Conservation (phyloP, 30 jellyfish, hydroid and myxozoan genomes). For the Pelagia noctiluca region DNA sequence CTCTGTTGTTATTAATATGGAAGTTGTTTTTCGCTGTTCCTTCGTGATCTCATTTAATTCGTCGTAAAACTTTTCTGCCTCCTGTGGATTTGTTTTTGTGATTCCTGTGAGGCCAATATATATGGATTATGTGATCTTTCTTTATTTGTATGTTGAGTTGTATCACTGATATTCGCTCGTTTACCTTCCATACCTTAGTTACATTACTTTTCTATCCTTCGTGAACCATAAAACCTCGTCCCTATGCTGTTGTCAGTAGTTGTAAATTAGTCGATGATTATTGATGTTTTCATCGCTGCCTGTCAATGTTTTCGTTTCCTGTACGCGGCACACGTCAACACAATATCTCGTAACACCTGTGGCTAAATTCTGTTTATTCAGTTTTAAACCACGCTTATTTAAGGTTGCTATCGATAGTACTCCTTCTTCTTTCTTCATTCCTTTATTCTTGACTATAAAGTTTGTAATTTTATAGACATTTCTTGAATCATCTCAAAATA, state of each 20-base stretch:
- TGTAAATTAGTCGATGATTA: slow-evolving; percentile 27
- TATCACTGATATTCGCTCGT: slow-evolving; percentile 28
- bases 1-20: slow-evolving; percentile 25
- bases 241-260: slow-evolving; percentile 46
- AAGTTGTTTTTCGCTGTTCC: slow-evolving; percentile 39
- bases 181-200: slow-evolving; percentile 40
- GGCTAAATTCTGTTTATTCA: slow-evolving; percentile 33
- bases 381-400: slow-evolving; percentile 41
- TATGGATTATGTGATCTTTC: slow-evolving; percentile 17
- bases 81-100: slow-evolving; percentile 46
- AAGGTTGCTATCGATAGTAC: slow-evolving; percentile 50
- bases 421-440: slow-evolving; percentile 31
- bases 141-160: slow-evolving; percentile 6
- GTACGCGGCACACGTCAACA: slow-evolving; percentile 35
- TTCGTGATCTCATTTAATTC: slow-evolving; percentile 27
- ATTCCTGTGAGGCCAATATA: slow-evolving; percentile 38
- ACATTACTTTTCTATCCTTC: slow-evolving; percentile 21
- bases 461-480: too few relatives aligned
- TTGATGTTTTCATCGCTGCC: slow-evolving; percentile 43
- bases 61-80: slow-evolving; percentile 39
- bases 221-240: slow-evolving; percentile 45
- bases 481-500: too few relatives aligned
- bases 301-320: slow-evolving; percentile 27
- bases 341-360: slow-evolving; percentile 32
- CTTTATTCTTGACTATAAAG: slow-evolving; percentile 33